phyloP scores from a whole-genome alignment of 2,888 invertebrate genomes.

The Meandrusa payeni region DNA sequence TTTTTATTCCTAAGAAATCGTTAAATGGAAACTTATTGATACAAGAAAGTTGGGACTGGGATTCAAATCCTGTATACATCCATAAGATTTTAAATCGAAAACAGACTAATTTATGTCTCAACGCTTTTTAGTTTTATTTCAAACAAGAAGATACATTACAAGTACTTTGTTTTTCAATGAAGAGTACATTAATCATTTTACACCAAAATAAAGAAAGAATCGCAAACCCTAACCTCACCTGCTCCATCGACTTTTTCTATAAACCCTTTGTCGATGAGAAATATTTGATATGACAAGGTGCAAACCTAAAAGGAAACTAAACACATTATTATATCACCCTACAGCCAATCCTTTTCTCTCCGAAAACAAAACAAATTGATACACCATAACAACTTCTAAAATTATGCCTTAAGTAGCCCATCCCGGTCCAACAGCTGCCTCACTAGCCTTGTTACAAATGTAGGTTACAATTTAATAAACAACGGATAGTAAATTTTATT shows the following conservation, averaged over 20 bases:
- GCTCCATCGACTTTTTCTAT: constrained; percentile 56
- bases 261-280: constrained; percentile 45
- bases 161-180: no score
- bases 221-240: constrained; percentile 49
- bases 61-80: no score
- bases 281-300: constrained; percentile 71
- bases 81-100: no score
- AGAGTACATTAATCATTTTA: constrained; percentile 8
- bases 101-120: no score
- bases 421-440: constrained; percentile 69
- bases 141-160: no score
- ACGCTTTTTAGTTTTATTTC: no score
- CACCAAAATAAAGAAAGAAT: constrained; percentile 25
- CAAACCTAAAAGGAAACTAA: constrained; percentile 59
- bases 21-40: no score
- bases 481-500: constrained; percentile 33
- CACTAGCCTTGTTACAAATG: constrained; percentile 62
- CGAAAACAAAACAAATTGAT: constrained; percentile 68
- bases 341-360: constrained; percentile 46
- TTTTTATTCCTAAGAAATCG: no score
- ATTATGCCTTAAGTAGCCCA: constrained; percentile 64
- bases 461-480: constrained; percentile 60
- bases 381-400: constrained; percentile 60
- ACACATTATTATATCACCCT: constrained; percentile 61
- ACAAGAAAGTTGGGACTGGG: no score